Evolutionary conservation across 1,140 invertebrate genomes (phyloP).

Genomic region (Megalopta genalis): DNA sequence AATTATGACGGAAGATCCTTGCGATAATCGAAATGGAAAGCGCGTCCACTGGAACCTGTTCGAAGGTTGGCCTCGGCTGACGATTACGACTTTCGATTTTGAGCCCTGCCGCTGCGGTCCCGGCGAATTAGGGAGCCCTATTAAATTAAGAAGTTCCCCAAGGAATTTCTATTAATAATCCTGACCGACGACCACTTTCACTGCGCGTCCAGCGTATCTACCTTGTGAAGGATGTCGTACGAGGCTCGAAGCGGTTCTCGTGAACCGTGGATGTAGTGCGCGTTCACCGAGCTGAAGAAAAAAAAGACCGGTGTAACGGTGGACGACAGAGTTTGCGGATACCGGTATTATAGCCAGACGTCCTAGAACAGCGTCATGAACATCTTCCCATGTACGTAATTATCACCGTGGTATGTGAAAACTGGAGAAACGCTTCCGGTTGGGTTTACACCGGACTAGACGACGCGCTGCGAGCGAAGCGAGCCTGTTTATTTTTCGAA

Average conservation of each 20-base stretch:
- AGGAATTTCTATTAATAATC: not conserved
- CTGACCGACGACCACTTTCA: not conserved
- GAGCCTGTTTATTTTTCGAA: slow-evolving; percentile 21
- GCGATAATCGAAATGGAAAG: no score
- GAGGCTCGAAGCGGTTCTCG: not conserved
- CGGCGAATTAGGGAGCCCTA: not conserved
- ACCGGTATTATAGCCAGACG: slow-evolving; percentile 39
- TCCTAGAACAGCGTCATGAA: slow-evolving; percentile 60
- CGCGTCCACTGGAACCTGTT: no score
- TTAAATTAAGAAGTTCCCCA: not conserved
- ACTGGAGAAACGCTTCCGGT: slow-evolving; percentile 78
- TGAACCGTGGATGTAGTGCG: not conserved
- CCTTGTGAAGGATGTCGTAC: not conserved
- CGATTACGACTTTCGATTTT: not conserved
- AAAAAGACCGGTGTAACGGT: not conserved
- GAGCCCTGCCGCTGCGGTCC: not conserved
- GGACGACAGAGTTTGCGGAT: not conserved
- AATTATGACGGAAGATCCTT: no score
- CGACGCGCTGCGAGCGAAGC: not conserved
- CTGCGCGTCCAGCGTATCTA: not conserved
- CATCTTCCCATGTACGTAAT: slow-evolving; percentile 74
- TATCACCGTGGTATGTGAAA: slow-evolving; percentile 76
- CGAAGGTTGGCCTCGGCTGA: no score
- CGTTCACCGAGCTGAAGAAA: not conserved
- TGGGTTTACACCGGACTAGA: slow-evolving; percentile 51